These are phyloP conservation scores for Trichomalopsis sarcophagae DNA, from an alignment of 1,140 invertebrate genomes.

Conservation along the genomic window DNA sequence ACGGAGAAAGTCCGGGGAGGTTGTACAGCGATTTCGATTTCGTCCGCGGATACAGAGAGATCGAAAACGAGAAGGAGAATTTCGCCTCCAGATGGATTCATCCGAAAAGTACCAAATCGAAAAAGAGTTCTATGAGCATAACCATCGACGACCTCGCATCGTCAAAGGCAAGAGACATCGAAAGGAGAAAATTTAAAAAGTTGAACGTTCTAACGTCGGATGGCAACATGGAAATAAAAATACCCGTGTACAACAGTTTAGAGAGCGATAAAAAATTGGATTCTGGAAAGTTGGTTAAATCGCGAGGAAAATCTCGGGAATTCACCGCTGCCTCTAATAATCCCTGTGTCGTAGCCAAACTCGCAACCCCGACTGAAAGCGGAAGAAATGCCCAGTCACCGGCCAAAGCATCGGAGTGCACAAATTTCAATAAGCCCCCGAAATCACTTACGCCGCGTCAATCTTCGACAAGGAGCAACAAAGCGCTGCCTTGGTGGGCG, in stretches of 20 bases:
- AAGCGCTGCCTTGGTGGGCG: constrained; percentile 8
- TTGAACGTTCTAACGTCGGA: not conserved
- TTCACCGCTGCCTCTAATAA: too few relatives aligned
- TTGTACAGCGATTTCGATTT: not conserved
- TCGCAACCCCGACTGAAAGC: too few relatives aligned
- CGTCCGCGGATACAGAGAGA: not conserved
- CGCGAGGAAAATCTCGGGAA: not conserved
- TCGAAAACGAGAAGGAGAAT: not conserved
- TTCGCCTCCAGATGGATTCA: not conserved
- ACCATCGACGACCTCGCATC: not conserved
- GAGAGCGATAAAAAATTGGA: not conserved
- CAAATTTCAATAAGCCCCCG: not conserved
- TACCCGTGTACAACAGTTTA: not conserved
- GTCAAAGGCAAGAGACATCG: not conserved
- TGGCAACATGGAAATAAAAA: not conserved
- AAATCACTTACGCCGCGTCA: not conserved
- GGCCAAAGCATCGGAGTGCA: not conserved
- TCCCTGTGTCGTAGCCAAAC: too few relatives aligned
- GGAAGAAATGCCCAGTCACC: too few relatives aligned
- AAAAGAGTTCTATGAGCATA: not conserved
- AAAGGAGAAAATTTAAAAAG: not conserved
- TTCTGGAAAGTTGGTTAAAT: not conserved
- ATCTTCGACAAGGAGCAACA: not conserved
- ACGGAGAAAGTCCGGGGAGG: not conserved
- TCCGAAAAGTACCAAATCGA: not conserved